Evolutionary conservation across 2,797 vertebrate genomes (phyloP).

Genomic region (Neosalanx taihuensis): DNA sequence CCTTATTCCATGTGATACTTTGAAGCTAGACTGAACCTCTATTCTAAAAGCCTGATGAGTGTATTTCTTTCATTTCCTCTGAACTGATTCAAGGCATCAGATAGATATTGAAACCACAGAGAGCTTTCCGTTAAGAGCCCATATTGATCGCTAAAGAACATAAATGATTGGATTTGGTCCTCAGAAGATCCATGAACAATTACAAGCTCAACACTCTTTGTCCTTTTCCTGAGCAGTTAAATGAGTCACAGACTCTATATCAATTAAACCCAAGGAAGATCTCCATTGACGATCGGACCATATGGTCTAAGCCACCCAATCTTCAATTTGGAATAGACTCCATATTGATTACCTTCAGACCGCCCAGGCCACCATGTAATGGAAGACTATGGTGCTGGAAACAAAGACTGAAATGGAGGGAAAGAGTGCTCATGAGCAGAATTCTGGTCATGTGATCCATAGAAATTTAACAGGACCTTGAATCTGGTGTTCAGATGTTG

Average conservation of each 20-base stretch:
- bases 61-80: no score
- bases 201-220: slow-evolving; percentile 35
- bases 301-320: slow-evolving; percentile 38
- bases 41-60: no score
- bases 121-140: slow-evolving; percentile 1
- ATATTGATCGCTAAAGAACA: slow-evolving; percentile 6
- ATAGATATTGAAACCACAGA: background rate
- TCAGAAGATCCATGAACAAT: slow-evolving; percentile 24
- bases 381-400: slow-evolving; percentile 31
- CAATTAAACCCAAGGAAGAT: slow-evolving; percentile 40
- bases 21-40: no score
- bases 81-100: background rate
- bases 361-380: slow-evolving; percentile 46
- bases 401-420: slow-evolving; percentile 12
- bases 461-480: background rate
- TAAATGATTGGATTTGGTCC: slow-evolving; percentile 17
- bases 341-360: slow-evolving; percentile 48
- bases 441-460: slow-evolving; percentile 30
- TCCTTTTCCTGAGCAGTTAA: slow-evolving; percentile 29
- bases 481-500: background rate
- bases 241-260: slow-evolving; percentile 33
- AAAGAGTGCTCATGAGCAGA: slow-evolving; percentile 16
- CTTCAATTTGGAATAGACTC: slow-evolving; percentile 43
- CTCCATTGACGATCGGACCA: slow-evolving; percentile 32
- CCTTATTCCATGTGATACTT: no score